These are phyloP conservation scores for Hylyphantes graminicola DNA, from an alignment of 1,140 invertebrate species.

Conservation along the genomic window DNA sequence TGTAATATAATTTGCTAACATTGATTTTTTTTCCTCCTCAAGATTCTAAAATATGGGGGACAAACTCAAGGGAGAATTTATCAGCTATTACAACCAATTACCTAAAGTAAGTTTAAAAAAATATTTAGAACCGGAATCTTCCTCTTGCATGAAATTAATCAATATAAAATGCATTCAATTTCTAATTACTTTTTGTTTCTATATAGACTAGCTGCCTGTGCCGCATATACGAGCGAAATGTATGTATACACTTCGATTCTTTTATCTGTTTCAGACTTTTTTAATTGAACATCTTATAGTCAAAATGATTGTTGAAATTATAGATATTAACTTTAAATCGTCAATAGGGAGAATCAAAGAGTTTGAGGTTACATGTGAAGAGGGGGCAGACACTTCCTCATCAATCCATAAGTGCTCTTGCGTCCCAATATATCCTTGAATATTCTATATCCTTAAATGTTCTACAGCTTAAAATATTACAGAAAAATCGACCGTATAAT, in stretches of 20 bases:
- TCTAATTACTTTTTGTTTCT: not conserved
- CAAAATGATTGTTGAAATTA: not conserved
- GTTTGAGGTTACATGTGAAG: too few relatives aligned
- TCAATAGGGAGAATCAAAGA: too few relatives aligned
- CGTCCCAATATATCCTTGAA: too few relatives aligned
- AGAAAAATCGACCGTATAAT: too few relatives aligned
- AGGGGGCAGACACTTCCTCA: too few relatives aligned
- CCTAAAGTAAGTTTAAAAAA: slow-evolving; percentile 16
- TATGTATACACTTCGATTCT: not conserved
- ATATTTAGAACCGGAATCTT: not conserved
- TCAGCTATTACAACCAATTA: slow-evolving; percentile 4
- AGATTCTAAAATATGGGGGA: not conserved
- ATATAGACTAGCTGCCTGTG: not conserved
- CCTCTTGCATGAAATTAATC: not conserved
- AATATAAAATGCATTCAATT: not conserved
- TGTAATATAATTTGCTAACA: too few relatives aligned
- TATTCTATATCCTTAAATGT: too few relatives aligned
- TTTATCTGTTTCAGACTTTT: not conserved
- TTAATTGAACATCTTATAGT: not conserved
- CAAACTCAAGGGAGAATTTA: not conserved
- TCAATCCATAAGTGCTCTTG: too few relatives aligned
- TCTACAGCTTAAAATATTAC: too few relatives aligned
- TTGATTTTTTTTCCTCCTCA: too few relatives aligned
- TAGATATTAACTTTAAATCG: not conserved
- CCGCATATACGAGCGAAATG: slow-evolving; percentile 31